A percentile compares a stretch with the other conserved stretches of the same genome.
phyloP scores from a whole-genome alignment of 2,113 vertebrate genomes.

The Ivindomyrus marchei region DNA sequence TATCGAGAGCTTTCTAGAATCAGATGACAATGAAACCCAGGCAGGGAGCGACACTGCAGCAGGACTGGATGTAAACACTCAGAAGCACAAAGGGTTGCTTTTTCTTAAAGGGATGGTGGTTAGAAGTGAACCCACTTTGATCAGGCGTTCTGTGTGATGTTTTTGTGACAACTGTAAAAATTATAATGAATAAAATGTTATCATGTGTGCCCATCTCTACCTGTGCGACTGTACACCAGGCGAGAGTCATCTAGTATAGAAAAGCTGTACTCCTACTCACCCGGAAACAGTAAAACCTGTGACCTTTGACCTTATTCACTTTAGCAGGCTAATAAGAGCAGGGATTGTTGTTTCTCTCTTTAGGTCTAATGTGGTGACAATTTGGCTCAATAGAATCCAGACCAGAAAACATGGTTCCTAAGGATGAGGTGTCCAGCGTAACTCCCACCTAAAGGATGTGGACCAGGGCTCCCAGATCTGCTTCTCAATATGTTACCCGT shows the following conservation, averaged over 20 bases:
- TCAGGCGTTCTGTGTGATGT: conserved; percentile 47
- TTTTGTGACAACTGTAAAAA: conserved; percentile 54
- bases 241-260: not conserved
- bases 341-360: not conserved
- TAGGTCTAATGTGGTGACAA: not conserved
- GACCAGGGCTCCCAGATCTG: not conserved
- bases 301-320: not conserved
- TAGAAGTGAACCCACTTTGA: conserved; percentile 41
- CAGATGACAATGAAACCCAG: conserved; percentile 11
- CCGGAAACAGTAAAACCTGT: not conserved
- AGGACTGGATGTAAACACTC: conserved; percentile 32
- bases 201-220: not conserved
- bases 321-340: not conserved
- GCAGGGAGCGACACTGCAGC: conserved; percentile 22
- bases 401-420: not conserved
- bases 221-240: not conserved
- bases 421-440: not conserved
- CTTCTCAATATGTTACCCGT: not conserved
- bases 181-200: conserved; percentile 49
- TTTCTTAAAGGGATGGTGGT: conserved; percentile 21
- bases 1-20: conserved; percentile 39
- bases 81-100: conserved; percentile 35
- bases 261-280: not conserved
- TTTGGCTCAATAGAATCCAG: not conserved
- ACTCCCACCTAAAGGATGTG: not conserved